Evolutionary conservation across 2,113 vertebrate genomes (phyloP), one percentile per base, ranked within the genome.

Genomic region (Beaufortia kweichowensis): DNA sequence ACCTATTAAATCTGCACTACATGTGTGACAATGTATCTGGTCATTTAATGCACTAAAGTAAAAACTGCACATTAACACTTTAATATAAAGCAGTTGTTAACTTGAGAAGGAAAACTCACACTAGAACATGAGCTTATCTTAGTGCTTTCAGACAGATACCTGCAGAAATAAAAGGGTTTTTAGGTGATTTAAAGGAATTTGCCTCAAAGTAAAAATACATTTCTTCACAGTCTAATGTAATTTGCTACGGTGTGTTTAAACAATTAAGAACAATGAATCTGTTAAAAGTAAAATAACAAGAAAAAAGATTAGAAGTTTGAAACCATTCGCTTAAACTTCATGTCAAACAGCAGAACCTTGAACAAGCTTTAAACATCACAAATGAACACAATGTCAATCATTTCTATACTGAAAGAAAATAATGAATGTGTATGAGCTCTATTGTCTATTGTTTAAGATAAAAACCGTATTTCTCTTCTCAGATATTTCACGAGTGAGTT

Each of bases 401-500:
- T 78, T 82, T 39, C 41, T 26, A 68, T 72, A 55, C 68, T 71
- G 59, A 83, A 80, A 85, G 74, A 35, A 56, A 74, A 65, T 73
- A 80, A 86, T 83, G 72, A 81, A 43, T 12, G n/a, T 10, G 39
- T 29, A 17, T 39, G 29, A 43, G 50, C 41, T 17, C 8, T 12
- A n/a, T n/a, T n/a, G 43, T 67, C 65, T 63, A 60, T 59, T 61
- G 71, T 67, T 78, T 21, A 76, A 79, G 71, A 68, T 78, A 14
- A 64, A 79, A 77, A 82, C 56, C 57, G 21, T 31, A 10, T 48
- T 72, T 55, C 67, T 4, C 9, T 33, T 31, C 62, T 41, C 35
- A 23, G 61, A 35, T 59, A n/a, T n/a, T n/a, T n/a, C n/a, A n/a
- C n/a, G n/a, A n/a, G 39, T n/a, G 39, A 55, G 69, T 59, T 69